A percentile compares a stretch with the other conserved stretches of the same genome.
These are phyloP conservation scores for Crocallis elinguaria DNA, from an alignment of 2,888 invertebrate genomes.

Conservation along the genomic window DNA sequence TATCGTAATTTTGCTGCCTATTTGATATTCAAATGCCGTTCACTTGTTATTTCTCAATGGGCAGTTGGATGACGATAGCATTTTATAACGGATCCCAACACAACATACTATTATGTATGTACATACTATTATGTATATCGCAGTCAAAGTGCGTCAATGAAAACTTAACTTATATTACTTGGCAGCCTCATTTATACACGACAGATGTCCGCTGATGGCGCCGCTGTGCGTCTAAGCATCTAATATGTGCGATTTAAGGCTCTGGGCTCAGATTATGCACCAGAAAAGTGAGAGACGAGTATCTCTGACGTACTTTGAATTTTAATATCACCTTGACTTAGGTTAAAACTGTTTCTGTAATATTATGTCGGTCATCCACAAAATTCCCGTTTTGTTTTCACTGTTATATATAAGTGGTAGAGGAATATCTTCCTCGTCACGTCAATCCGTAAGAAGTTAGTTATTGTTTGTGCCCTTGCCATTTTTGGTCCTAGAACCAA, in stretches of 20 bases:
- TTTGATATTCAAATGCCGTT: constrained; percentile 75
- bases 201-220: constrained; percentile 25
- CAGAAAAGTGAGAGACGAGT: constrained; percentile 15
- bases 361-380: constrained; percentile 18
- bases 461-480: too few relatives aligned
- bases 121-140: constrained; percentile 59
- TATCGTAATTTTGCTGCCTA: constrained; percentile 68
- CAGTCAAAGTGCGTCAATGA: constrained; percentile 58
- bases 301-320: constrained; percentile 27
- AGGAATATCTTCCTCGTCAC: too few relatives aligned
- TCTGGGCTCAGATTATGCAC: constrained; percentile 25
- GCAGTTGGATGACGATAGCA: constrained; percentile 67
- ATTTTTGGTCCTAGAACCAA: too few relatives aligned
- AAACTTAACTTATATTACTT: constrained; percentile 35
- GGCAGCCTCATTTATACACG: constrained; percentile 29
- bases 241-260: constrained; percentile 16
- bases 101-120: constrained; percentile 65
- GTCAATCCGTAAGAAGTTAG: too few relatives aligned
- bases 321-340: constrained; percentile 31
- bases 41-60: constrained; percentile 74
- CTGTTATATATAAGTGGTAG: too few relatives aligned
- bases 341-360: constrained; percentile 22
- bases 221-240: constrained; percentile 22
- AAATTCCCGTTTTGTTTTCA: too few relatives aligned
- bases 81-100: constrained; percentile 68